These are phyloP conservation scores for Morinoia aosen DNA, from an alignment of 2,888 invertebrate genomes.

Conservation along the genomic window DNA sequence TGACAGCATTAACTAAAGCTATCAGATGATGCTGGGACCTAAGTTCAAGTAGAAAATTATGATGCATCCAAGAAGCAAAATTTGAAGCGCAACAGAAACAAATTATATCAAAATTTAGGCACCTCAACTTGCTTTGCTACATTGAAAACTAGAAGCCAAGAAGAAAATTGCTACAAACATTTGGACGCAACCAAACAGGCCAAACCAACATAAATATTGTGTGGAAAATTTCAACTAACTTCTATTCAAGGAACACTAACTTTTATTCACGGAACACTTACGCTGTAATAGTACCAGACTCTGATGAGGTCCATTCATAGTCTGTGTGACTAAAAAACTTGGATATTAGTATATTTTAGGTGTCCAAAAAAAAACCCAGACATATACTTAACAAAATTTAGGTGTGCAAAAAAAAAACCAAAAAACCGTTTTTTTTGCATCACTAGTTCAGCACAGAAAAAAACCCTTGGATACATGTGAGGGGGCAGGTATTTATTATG, in stretches of 20 bases:
- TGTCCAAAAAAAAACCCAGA: too few species aligned
- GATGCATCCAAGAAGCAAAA: too few species aligned
- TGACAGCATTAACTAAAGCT: neutral
- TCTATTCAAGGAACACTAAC: neutral
- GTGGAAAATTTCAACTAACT: neutral
- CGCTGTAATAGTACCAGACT: neutral
- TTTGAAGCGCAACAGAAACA: neutral
- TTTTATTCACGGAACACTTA: neutral
- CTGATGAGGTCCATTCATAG: neutral
- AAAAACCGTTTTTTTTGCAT: too few species aligned
- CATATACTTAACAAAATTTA: too few species aligned
- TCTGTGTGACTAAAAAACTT: too few species aligned
- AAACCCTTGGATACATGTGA: neutral
- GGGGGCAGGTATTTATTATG: neutral
- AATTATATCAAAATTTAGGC: neutral
- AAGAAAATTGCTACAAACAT: neutral
- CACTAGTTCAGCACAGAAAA: neutral
- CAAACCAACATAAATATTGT: neutral
- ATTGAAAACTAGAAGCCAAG: neutral
- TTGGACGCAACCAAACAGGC: neutral
- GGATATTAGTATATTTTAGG: too few species aligned
- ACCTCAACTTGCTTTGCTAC: neutral
- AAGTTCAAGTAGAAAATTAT: neutral
- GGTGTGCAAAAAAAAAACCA: too few species aligned
- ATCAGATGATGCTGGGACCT: neutral